Conservation (phyloP, 2,113 vertebrate genomes). For the Tyrannus savana region DNA sequence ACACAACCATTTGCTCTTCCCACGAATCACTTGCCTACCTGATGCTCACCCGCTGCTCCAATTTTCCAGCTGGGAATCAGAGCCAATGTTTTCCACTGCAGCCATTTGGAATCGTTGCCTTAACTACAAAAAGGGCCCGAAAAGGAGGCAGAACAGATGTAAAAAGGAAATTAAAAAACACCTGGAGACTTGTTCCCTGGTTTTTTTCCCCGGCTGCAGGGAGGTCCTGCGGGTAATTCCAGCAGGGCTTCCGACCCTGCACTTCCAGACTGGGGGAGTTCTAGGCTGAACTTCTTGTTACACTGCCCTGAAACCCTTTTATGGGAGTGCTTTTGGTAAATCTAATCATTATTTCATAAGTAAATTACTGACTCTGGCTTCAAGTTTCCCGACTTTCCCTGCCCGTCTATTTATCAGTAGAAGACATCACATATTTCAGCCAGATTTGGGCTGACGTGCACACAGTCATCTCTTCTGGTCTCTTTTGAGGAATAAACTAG, state of each 20-base stretch:
- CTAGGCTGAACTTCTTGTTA: neutral
- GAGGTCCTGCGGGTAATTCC: neutral
- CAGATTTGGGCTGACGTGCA: neutral
- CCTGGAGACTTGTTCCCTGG: neutral
- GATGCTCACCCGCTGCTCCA: conserved; percentile 31
- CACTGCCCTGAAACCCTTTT: neutral
- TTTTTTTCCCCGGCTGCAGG: neutral
- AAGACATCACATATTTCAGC: neutral
- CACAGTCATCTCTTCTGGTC: neutral
- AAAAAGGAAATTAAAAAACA: neutral
- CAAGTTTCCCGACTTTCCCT: neutral
- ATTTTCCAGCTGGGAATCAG: conserved; percentile 61
- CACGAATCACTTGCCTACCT: conserved; percentile 41
- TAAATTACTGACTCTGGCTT: neutral
- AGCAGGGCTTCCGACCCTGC: neutral
- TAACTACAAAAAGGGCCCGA: neutral
- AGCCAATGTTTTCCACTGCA: neutral
- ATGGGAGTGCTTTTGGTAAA: neutral
- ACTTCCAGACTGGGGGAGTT: neutral
- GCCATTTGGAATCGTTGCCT: conserved; percentile 5
- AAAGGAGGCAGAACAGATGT: neutral
- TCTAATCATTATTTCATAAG: neutral
- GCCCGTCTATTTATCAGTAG: neutral
- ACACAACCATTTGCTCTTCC: conserved; percentile 1
- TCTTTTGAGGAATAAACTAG: neutral